These are phyloP conservation scores for Damaliscus lunatus DNA, from an alignment of 2,113 vertebrate genomes.

Conservation along the genomic window DNA sequence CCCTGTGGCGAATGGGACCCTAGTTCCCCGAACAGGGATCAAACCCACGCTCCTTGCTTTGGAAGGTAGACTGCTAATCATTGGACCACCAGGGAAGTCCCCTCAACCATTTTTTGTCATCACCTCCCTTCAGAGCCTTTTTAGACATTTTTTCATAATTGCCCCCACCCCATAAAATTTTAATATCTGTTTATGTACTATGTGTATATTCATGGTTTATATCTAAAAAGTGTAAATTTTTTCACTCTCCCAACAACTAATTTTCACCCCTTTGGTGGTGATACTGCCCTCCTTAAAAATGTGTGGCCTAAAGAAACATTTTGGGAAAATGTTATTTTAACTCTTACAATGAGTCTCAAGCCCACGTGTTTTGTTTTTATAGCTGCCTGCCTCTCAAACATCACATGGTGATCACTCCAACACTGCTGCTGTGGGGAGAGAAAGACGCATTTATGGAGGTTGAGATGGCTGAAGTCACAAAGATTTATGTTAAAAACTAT, in stretches of 20 bases:
- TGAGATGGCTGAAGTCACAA: slow-evolving; percentile 95
- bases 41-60: not conserved
- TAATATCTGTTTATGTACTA: not conserved
- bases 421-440: slow-evolving; percentile 95
- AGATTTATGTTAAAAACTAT: slow-evolving; percentile 93
- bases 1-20: not conserved
- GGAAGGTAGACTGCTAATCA: not conserved
- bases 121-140: not conserved
- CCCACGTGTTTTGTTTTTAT: slow-evolving; percentile 62
- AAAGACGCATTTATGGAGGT: slow-evolving; percentile 94
- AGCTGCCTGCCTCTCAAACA: slow-evolving; percentile 93
- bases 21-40: not conserved
- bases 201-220: not conserved
- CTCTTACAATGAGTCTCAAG: slow-evolving; percentile 1
- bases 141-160: not conserved
- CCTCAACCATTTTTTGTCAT: not conserved
- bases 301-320: not conserved
- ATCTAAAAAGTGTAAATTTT: not conserved
- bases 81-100: not conserved
- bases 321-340: not conserved
- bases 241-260: not conserved
- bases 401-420: slow-evolving; percentile 90
- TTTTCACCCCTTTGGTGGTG: not conserved
- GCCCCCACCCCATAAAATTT: not conserved
- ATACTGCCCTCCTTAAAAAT: not conserved